Percentiles rank a stretch among this genome's conserved stretches.
These are phyloP conservation scores for Alectoris magna DNA, from an alignment of 2,797 vertebrate species.

Conservation along the genomic window DNA sequence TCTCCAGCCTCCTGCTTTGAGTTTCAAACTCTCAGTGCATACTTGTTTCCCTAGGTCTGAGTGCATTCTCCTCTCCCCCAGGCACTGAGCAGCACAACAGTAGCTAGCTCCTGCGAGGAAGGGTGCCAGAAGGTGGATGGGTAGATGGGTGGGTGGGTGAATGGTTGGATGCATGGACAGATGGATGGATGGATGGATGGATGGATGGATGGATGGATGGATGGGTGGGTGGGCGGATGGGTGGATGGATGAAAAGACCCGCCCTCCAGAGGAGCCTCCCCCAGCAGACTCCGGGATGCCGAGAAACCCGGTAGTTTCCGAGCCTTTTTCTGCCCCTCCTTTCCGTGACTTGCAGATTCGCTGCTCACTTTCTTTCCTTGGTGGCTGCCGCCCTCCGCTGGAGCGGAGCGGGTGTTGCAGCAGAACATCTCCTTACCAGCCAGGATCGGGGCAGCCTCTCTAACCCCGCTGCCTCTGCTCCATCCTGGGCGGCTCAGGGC, in stretches of 20 bases:
- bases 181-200: neutral
- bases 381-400: constrained; percentile 25
- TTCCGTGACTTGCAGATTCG: neutral
- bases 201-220: too few relatives aligned
- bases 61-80: rapidly evolving
- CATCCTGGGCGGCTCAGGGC: rapidly evolving
- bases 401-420: rapidly evolving
- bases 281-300: neutral
- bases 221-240: too few relatives aligned
- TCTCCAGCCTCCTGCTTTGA: neutral
- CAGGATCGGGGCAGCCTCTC: neutral
- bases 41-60: neutral
- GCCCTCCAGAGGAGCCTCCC: neutral
- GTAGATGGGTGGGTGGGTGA: too few relatives aligned
- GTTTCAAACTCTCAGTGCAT: rapidly evolving
- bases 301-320: neutral
- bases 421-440: too few relatives aligned
- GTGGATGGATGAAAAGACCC: neutral
- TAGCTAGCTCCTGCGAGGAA: too few relatives aligned
- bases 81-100: neutral
- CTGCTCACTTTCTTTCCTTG: neutral
- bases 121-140: too few relatives aligned
- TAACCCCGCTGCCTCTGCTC: rapidly evolving
- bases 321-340: neutral
- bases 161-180: too few relatives aligned